Base-by-base conservation (phyloP, 2,113 vertebrate genomes). In the Euleptes europaea region DNA sequence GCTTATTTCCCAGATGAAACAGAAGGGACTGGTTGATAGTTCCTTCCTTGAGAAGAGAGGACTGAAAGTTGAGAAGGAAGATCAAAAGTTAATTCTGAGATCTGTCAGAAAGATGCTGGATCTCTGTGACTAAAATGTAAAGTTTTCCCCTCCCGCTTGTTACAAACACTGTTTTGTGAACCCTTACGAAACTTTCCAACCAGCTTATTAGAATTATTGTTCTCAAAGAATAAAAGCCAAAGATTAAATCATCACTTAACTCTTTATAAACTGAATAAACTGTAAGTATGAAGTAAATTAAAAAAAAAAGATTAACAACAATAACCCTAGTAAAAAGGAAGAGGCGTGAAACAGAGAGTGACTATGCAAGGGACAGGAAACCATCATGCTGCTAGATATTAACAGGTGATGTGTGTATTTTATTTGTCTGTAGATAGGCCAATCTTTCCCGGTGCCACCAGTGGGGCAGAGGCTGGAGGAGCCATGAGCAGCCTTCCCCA, bases 21-120 rank as follows among this genome's bases (percentile, higher is more conserved):
- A 92, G 1, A 95, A 92, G 2, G 98, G 98, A 3, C 93, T 97
- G 66, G 96, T 96, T 0, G 97, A 98, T 72, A 93, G 94, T 31
- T 97, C 98, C 0, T 88, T 96, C 0, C 97, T 99, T 3, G 91
- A 82, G 80, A 97, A 95, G 40, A 93, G 98, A 96, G 98, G 98
- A 7, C 96, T 98, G 84, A 88, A 95, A 80, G 92, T 98, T 63
- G 97, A 98, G 86, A 97, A 97, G 33, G 92, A 73, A 70, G 98
- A 97, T 3, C 96, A 96, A 70, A 97, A 92, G 85, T 91, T 99
- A 86, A 91, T 98, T 86, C 96, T 99, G 82, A 98, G 95, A 86
- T 90, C 97, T 2, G 60, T 90, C 9, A 92, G 92, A 67, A 98
- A 97, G 91, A 95, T 96, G 21, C 82, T 89, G 26, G 9, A 63